A percentile compares a stretch with the other conserved stretches of the same genome.
phyloP scores from a whole-genome alignment of 2,888 invertebrate species.

The Rhamphomyia laevipes region DNA sequence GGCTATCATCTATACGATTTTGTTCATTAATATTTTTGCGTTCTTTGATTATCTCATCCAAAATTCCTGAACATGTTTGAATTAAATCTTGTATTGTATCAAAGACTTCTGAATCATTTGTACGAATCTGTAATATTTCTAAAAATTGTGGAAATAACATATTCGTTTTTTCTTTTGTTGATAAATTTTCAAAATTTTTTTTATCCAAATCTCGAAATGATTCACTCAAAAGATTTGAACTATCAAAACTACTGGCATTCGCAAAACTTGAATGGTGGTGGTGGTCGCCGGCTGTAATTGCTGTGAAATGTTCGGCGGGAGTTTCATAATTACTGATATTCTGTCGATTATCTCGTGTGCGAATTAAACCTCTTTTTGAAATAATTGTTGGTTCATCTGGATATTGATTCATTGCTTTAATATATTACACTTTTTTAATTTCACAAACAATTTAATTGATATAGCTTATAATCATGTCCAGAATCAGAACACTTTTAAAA shows the following conservation, averaged over 20 bases:
- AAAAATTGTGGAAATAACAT: conserved; percentile 31
- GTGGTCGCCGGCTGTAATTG: too few species aligned
- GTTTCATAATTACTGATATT: too few species aligned
- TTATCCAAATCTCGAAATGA: background rate
- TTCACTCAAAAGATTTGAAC: background rate
- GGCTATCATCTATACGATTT: conserved; percentile 11
- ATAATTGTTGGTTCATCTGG: background rate
- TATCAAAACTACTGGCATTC: too few species aligned
- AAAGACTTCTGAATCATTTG: conserved; percentile 19
- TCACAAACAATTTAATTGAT: too few species aligned
- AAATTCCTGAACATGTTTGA: conserved; percentile 13
- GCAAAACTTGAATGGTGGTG: too few species aligned
- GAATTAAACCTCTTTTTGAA: conserved; percentile 5
- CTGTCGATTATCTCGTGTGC: background rate
- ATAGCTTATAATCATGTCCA: too few species aligned
- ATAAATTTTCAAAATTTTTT: background rate
- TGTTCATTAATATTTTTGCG: conserved; percentile 5
- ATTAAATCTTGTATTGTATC: conserved; percentile 17
- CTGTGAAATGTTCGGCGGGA: too few species aligned
- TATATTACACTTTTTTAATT: too few species aligned
- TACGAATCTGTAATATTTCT: conserved; percentile 31
- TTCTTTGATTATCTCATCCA: conserved; percentile 14
- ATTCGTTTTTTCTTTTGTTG: conserved; percentile 25
- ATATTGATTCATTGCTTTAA: too few species aligned
- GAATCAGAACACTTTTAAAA: too few species aligned